Percentiles rank a stretch among this genome's conserved stretches.
Evolutionary conservation across 2,797 vertebrate genomes (phyloP).

Genomic region (Cyprinella venusta): DNA sequence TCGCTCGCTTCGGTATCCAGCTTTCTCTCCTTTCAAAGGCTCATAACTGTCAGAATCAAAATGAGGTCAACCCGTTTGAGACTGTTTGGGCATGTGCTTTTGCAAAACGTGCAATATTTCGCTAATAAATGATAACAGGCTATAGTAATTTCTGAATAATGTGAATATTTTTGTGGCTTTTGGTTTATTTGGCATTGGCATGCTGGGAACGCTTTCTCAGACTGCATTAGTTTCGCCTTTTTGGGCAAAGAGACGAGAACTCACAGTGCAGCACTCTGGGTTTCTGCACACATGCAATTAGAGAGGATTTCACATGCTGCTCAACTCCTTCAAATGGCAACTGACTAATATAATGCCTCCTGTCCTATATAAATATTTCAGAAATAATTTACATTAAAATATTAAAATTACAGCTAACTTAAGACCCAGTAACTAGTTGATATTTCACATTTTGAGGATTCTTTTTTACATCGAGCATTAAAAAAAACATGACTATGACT

Average conservation of each 20-base stretch:
- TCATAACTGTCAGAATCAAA: constrained; percentile 31
- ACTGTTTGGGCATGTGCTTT: constrained; percentile 10
- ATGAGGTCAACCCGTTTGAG: constrained; percentile 50
- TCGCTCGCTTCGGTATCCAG: constrained; percentile 29
- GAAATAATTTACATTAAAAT: background rate
- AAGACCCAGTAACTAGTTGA: background rate
- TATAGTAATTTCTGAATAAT: constrained; percentile 21
- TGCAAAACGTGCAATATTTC: constrained; percentile 9
- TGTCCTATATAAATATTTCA: background rate
- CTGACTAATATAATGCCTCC: background rate
- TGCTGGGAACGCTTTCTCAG: constrained; percentile 34
- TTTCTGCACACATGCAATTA: constrained; percentile 41
- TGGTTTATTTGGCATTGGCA: constrained; percentile 28
- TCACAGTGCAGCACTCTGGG: constrained; percentile 13
- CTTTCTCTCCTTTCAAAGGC: constrained; percentile 28
- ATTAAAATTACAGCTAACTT: background rate
- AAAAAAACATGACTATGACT: background rate
- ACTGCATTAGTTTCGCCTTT: constrained; percentile 42
- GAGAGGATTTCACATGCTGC: constrained; percentile 30
- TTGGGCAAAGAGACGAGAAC: constrained; percentile 27
- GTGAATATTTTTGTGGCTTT: constrained; percentile 28
- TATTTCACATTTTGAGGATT: background rate
- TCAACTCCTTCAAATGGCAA: background rate
- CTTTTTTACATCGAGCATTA: background rate
- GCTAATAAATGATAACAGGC: constrained; percentile 35